Evolutionary conservation across 2,113 vertebrate genomes (phyloP), one percentile per base, ranked within the genome.

Genomic region (Carollia perspicillata): DNA sequence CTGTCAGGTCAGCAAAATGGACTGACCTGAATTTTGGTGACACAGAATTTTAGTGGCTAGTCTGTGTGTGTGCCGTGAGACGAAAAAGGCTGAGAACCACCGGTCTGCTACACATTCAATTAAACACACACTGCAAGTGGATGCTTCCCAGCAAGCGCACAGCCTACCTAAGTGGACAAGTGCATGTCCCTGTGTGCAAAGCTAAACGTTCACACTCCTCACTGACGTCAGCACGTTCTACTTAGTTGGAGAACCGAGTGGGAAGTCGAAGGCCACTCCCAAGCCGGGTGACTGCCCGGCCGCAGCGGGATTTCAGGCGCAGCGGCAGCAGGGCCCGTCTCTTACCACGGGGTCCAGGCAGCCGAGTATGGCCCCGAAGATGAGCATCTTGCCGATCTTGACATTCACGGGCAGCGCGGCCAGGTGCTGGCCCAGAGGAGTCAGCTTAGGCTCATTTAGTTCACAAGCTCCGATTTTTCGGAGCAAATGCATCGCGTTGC

Each of bases 311-410:
- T 4, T 49, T 84, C 84, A 90, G 84, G n/a, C 72, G 28, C 78
- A 72, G 80, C 1, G 80, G 42, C 3, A 35, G 26, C 37, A 84
- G n/a, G 42, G 17, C 1, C 3, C 0, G 84, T 63, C 14, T 98
- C 99, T 98, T 97, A 99, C 99, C 96, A 99, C 99, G 42, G 99
- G 99, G 94, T 99, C 99, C 95, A 99, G 98, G 97, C 99, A 99
- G 94, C 99, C 99, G 96, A 99, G 99, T 97, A 99, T 99, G 95
- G 99, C 99, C 66, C 99, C 99, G 79, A 99, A 99, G 97, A 99
- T 99, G 74, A 99, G 99, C 99, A 99, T 99, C 98, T 99, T 99
- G 81, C 99, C 99, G 63, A 99, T 99, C 98, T 99, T 99, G 87
- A 99, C 99, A 30, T 99, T 99, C 97, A 99, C 99, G 22, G 99